Conservation (phyloP, 2,797 vertebrate species). For the Pseudochirops cupreus region DNA sequence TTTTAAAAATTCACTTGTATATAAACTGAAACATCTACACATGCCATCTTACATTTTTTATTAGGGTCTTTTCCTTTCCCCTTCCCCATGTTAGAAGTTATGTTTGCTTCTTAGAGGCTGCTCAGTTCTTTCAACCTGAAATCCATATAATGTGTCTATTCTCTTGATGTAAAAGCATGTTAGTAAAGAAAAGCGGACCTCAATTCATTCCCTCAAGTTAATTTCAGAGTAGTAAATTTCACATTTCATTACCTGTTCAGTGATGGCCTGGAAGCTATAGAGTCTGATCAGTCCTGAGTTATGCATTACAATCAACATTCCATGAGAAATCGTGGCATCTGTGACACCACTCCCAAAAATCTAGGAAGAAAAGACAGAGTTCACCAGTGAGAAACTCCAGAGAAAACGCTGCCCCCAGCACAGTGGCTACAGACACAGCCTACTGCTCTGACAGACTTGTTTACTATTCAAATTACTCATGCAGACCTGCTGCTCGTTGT, state of each 20-base stretch:
- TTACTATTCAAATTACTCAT: conserved; percentile 32
- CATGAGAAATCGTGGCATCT: conserved; percentile 94
- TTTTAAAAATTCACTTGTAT: conserved; percentile 59
- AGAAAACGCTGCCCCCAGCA: conserved; percentile 59
- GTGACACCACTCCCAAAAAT: conserved; percentile 93
- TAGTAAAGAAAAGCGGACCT: conserved; percentile 30
- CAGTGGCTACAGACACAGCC: not conserved
- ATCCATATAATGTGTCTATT: conserved; percentile 22
- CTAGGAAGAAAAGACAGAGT: conserved; percentile 84
- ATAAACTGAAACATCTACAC: conserved; percentile 54
- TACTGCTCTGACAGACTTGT: conserved; percentile 21
- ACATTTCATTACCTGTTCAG: conserved; percentile 88
- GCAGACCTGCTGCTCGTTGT: conserved; percentile 6
- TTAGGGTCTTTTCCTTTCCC: conserved; percentile 41
- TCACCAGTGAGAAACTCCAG: conserved; percentile 71
- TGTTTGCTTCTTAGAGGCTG: conserved; percentile 53
- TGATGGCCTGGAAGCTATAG: conserved; percentile 94
- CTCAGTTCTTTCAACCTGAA: conserved; percentile 38
- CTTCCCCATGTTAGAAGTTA: conserved; percentile 51
- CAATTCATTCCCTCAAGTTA: conserved; percentile 36
- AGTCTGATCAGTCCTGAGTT: conserved; percentile 93
- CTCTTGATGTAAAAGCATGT: conserved; percentile 47
- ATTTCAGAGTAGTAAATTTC: conserved; percentile 42
- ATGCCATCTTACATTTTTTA: not conserved
- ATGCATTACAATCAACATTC: conserved; percentile 94